A percentile compares a stretch with the other conserved stretches of the same genome.
phyloP scores from a whole-genome alignment of 2,113 vertebrate species.

The Nerophis ophidion region DNA sequence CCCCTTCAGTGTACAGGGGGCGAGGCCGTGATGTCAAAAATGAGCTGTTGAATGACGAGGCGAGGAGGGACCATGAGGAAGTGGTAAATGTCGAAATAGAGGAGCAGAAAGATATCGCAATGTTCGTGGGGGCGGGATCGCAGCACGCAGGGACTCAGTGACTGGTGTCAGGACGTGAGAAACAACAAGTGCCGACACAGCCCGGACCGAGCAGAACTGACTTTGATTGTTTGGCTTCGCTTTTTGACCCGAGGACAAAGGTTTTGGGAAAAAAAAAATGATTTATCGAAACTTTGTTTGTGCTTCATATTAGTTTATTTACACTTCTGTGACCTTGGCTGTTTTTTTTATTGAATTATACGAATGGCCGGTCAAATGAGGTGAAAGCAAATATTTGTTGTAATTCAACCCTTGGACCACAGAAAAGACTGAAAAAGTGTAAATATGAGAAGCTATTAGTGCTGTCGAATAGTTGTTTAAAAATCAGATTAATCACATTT shows the following conservation, averaged over 20 bases:
- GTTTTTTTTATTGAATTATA: neutral
- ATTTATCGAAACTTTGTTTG: neutral
- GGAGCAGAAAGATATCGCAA: constrained; percentile 1
- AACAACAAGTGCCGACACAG: neutral
- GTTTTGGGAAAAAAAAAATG: too few relatives aligned
- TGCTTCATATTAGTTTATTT: neutral
- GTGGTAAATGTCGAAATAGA: constrained; percentile 1
- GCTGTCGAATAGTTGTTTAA: too few relatives aligned
- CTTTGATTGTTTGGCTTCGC: neutral
- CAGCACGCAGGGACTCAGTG: neutral
- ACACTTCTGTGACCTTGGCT: neutral
- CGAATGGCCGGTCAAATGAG: constrained; percentile 3
- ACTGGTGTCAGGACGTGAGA: neutral
- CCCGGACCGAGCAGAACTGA: too few relatives aligned
- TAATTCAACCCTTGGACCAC: neutral
- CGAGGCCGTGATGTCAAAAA: neutral
- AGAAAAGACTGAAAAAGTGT: neutral
- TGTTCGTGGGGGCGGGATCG: neutral
- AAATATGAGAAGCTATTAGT: too few relatives aligned
- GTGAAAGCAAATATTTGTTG: constrained; percentile 13
- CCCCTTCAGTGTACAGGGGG: neutral
- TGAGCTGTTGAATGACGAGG: neutral
- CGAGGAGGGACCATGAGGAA: neutral
- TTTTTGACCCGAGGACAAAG: too few relatives aligned
- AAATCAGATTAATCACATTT: too few relatives aligned